Evolutionary conservation across 2,797 vertebrate species (phyloP).

Genomic region (Zenarchopterus dispar): DNA sequence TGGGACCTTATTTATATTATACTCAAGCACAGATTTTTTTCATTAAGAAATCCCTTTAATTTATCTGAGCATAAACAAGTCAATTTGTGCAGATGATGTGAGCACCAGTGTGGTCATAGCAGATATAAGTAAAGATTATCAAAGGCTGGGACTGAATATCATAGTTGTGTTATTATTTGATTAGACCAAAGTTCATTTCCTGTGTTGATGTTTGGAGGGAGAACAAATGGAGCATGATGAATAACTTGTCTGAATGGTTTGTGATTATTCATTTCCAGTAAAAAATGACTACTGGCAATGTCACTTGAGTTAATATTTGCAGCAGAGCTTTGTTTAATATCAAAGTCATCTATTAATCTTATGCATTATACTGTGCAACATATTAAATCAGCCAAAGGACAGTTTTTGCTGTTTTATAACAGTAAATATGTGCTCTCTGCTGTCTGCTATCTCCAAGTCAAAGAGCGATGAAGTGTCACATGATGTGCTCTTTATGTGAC

Average conservation of each 20-base stretch:
- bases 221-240: slow-evolving; percentile 3
- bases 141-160: slow-evolving; percentile 8
- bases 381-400: background rate
- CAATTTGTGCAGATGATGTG: too few relatives aligned
- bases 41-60: too few relatives aligned
- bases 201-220: slow-evolving; percentile 21
- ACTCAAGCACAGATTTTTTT: too few relatives aligned
- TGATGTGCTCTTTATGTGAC: slow-evolving; percentile 38
- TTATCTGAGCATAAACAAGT: too few relatives aligned
- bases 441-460: slow-evolving; percentile 10
- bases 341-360: slow-evolving; percentile 1
- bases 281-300: background rate
- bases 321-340: too few relatives aligned
- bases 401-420: background rate
- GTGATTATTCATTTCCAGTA: slow-evolving; percentile 15
- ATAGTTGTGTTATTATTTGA: slow-evolving; percentile 38
- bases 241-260: slow-evolving; percentile 22
- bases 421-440: background rate
- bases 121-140: slow-evolving; percentile 9
- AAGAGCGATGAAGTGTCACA: slow-evolving; percentile 47
- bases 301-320: too few relatives aligned
- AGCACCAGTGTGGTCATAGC: slow-evolving; percentile 24
- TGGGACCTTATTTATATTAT: too few relatives aligned
- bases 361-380: slow-evolving; percentile 9
- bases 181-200: slow-evolving; percentile 49